Percentiles rank a stretch among this genome's conserved stretches.
phyloP scores from a whole-genome alignment of 2,797 vertebrate genomes.

The Euthynnus affinis region DNA sequence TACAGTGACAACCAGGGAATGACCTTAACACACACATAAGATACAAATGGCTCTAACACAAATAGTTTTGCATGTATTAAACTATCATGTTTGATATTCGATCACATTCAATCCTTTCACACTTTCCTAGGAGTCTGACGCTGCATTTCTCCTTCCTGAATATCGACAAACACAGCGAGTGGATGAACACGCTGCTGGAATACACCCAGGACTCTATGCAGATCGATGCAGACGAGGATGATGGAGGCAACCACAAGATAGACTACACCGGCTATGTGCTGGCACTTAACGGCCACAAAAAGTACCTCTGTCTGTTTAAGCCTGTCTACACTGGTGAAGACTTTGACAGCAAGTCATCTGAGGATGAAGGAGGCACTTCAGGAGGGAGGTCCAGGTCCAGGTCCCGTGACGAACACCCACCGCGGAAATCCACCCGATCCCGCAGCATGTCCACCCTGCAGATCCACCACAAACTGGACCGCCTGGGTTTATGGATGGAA shows the following conservation, averaged over 20 bases:
- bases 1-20: too few relatives aligned
- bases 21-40: too few relatives aligned
- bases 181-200: conserved; percentile 93
- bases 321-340: conserved; percentile 90
- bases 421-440: conserved; percentile 83
- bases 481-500: conserved; percentile 97
- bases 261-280: conserved; percentile 96
- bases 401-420: conserved; percentile 78
- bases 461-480: conserved; percentile 94
- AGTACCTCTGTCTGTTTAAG: conserved; percentile 97
- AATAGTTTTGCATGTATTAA: neutral
- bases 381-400: conserved; percentile 71
- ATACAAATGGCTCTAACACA: too few relatives aligned
- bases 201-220: conserved; percentile 91
- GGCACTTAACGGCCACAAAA: conserved; percentile 97
- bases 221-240: conserved; percentile 91
- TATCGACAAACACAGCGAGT: conserved; percentile 94
- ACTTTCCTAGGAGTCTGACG: conserved; percentile 88
- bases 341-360: conserved; percentile 77
- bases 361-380: conserved; percentile 80
- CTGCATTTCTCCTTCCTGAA: conserved; percentile 99
- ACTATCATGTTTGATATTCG: neutral
- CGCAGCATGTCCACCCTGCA: conserved; percentile 84
- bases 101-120: neutral
- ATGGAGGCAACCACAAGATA: conserved; percentile 82